These are phyloP conservation scores for Motacilla tschutschensis DNA, from an alignment of 2,113 vertebrate genomes.

Conservation along the genomic window DNA sequence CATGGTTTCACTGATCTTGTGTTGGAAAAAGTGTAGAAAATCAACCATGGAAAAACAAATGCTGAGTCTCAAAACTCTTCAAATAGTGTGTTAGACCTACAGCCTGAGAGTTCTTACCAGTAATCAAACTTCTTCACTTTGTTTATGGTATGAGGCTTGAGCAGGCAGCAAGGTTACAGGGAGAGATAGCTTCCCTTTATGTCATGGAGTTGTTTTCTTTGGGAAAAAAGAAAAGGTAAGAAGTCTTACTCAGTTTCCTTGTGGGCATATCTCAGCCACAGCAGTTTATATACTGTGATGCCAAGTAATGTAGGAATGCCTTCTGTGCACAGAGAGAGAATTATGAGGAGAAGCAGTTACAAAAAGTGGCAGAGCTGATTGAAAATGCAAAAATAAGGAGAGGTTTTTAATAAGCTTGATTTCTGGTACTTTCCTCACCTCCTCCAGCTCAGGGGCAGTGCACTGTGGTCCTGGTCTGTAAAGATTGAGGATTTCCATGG, in stretches of 20 bases:
- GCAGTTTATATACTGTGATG: not conserved
- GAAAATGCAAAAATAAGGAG: not conserved
- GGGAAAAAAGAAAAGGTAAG: not conserved
- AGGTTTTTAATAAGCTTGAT: not conserved
- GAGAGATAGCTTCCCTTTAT: not conserved
- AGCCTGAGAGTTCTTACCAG: not conserved
- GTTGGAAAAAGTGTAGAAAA: not conserved
- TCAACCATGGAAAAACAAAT: not conserved
- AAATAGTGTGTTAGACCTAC: not conserved
- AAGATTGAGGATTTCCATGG: not conserved
- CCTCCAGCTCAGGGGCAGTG: not conserved
- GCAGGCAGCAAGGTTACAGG: not conserved
- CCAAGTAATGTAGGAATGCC: not conserved
- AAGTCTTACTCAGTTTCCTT: not conserved
- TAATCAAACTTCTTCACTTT: not conserved
- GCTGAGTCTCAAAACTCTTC: not conserved
- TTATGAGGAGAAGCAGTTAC: not conserved
- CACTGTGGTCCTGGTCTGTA: not conserved
- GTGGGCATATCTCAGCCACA: not conserved
- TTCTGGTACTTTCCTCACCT: not conserved
- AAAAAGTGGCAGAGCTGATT: not conserved
- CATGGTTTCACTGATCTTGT: not conserved
- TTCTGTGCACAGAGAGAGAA: not conserved
- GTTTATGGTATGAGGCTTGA: not conserved
- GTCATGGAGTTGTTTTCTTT: not conserved